Percentiles rank a stretch among this genome's conserved stretches.
Conservation (phyloP, 2,797 vertebrate genomes). For the Crocidura indochinensis region DNA sequence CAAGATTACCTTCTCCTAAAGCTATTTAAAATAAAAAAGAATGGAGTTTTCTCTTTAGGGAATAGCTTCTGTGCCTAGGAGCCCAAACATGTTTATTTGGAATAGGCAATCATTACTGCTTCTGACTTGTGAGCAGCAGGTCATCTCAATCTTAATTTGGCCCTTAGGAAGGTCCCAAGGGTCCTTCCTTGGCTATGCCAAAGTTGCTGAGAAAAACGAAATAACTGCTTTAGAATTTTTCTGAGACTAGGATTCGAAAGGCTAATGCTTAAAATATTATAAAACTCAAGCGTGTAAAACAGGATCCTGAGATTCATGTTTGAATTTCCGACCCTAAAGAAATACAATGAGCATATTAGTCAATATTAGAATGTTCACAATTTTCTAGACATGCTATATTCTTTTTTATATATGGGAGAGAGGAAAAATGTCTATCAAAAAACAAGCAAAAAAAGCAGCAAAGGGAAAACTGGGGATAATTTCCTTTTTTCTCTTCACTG, state of each 20-base stretch:
- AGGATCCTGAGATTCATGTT: background rate
- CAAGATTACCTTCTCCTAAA: slow-evolving; percentile 61
- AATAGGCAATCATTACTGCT: slow-evolving; percentile 49
- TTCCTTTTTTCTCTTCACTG: background rate
- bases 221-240: slow-evolving; percentile 3
- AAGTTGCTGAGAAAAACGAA: slow-evolving; percentile 4
- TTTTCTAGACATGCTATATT: background rate
- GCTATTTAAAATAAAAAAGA: slow-evolving; percentile 51
- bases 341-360: background rate
- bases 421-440: background rate
- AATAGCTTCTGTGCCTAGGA: slow-evolving; percentile 55
- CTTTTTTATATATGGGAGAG: background rate
- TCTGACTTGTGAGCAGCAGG: background rate
- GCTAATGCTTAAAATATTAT: background rate
- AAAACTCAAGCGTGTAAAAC: background rate
- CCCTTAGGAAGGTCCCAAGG: no score
- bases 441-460: background rate
- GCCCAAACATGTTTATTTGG: background rate
- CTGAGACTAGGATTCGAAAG: background rate
- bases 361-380: background rate
- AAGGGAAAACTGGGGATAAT: slow-evolving; percentile 16
- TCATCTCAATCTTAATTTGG: background rate
- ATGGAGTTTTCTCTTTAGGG: slow-evolving; percentile 51
- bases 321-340: slow-evolving; percentile 46
- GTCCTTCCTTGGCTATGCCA: background rate